Conservation (phyloP, 2,113 vertebrate genomes). For the Microcebus griseorufus region DNA sequence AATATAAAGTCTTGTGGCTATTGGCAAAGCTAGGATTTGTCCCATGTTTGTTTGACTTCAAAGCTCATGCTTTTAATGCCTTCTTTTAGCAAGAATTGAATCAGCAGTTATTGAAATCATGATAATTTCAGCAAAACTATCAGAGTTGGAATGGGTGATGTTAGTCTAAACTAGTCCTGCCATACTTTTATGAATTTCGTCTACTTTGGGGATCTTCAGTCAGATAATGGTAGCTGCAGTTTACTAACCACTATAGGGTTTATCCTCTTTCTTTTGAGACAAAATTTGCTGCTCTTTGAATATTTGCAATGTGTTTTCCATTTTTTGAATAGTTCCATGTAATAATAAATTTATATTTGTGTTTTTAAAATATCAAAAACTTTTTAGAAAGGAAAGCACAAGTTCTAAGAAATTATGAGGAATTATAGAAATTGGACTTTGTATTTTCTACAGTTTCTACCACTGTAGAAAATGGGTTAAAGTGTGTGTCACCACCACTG, state of each 20-base stretch:
- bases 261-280: background rate
- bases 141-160: background rate
- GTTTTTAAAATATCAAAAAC: background rate
- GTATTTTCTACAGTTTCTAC: background rate
- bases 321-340: background rate
- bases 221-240: background rate
- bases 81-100: background rate
- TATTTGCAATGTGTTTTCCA: background rate
- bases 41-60: background rate
- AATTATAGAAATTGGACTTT: background rate
- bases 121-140: background rate
- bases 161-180: background rate
- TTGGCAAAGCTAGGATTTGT: background rate
- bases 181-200: conserved; percentile 15
- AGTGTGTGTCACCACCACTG: rapidly evolving
- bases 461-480: background rate
- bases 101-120: background rate
- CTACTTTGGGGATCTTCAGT: background rate
- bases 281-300: conserved; percentile 19
- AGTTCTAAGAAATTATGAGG: background rate
- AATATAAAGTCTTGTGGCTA: background rate
- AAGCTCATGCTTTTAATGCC: background rate
- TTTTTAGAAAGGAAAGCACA: background rate
- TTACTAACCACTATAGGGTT: background rate
- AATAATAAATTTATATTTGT: background rate